These are phyloP conservation scores for Naja naja DNA, from an alignment of 2,113 vertebrate species.

Conservation along the genomic window DNA sequence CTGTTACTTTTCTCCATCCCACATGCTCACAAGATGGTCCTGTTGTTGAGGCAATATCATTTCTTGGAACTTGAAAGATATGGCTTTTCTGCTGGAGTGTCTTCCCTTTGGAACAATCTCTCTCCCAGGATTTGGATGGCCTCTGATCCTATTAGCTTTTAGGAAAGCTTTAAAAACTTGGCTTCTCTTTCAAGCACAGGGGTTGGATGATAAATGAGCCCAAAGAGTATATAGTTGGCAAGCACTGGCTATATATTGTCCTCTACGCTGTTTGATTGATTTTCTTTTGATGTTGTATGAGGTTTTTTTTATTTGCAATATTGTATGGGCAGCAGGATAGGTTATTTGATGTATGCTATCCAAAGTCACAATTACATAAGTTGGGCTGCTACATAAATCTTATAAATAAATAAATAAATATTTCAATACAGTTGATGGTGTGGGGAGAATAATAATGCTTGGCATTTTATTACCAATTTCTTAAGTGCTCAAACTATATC, in stretches of 20 bases:
- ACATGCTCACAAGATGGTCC: neutral
- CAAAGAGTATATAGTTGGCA: neutral
- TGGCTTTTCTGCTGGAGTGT: neutral
- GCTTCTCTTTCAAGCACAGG: neutral
- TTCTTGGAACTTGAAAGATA: neutral
- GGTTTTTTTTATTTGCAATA: neutral
- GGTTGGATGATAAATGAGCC: neutral
- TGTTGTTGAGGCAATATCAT: neutral
- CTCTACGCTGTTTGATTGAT: neutral
- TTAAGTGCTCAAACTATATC: neutral
- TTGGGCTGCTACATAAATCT: neutral
- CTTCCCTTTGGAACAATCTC: neutral
- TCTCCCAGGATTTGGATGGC: neutral
- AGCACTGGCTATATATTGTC: neutral
- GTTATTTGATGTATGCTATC: neutral
- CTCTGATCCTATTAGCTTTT: neutral
- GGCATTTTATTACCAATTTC: neutral
- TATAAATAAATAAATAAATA: neutral
- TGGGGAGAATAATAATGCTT: neutral
- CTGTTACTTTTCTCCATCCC: neutral
- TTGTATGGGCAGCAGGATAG: neutral
- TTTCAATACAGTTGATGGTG: neutral
- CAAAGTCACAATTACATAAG: neutral
- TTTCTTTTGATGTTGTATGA: neutral
- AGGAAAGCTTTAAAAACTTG: neutral